Evolutionary conservation across 2,888 invertebrate species (phyloP), one percentile per base, ranked within the genome.

Genomic region (Cremastobaeus sp.): DNA sequence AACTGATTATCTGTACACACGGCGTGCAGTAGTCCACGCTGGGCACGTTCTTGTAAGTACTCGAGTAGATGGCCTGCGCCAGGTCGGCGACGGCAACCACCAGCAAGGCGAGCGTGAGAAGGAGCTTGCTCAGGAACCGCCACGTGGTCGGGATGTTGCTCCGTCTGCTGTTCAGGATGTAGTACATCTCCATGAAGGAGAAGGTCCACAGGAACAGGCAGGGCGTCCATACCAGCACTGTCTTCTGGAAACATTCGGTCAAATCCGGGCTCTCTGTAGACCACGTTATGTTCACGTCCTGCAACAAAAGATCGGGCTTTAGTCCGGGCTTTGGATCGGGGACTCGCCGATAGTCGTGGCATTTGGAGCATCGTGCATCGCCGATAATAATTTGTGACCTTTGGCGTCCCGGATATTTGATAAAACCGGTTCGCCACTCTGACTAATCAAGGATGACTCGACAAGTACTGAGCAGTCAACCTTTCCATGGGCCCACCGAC

Each of bases 201-300:
- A 94, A 92, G 0, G 92, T 78, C 95, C 96, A 96, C 11, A 97
- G 89, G 86, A 95, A 95, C 50, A 91, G 90, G 87, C 96, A 96
- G 0, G 98, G 98, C 28, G 92, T 88, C 97, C 98, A 99, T 48
- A 96, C 90, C 20, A 98, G 88, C 0, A 95, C 93, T 0, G 98
- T 97, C 86, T 94, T 93, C 88, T 97, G 94, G 88, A 98, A 97
- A 88, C 98, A 99, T 84, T 91, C 91, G 74, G 98, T 95, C 78
- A 98, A 90, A 85, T 95, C 93, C 30, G 97, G 98, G 87, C 93
- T 90, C 4, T 91, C 89, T 12, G 97, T 94, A 83, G 93, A 86
- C 96, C 96, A 96, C 62, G 95, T 92, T 80, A 92, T 84, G 77
- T 91, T 90, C 77, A 88, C 85, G 89, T 96, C 93, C 98, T 98